Evolutionary conservation across 2,888 invertebrate genomes (phyloP).

Genomic region (Cosmia pyralina): DNA sequence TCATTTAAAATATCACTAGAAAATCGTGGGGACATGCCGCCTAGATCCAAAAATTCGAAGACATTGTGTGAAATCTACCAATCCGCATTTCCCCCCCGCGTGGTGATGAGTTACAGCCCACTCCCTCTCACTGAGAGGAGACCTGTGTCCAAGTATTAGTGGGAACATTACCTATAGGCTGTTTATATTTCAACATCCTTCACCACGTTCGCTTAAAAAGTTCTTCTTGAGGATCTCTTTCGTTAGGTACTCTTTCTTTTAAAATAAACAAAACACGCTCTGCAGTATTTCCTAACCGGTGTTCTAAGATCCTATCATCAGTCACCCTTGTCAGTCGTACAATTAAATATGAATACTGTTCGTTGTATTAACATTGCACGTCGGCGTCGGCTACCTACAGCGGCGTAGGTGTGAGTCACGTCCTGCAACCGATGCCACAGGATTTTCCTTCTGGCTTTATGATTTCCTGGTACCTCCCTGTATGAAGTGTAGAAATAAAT

Average conservation of each 20-base stretch:
- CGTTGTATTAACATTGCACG: slow-evolving; percentile 54
- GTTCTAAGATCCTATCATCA: slow-evolving; percentile 20
- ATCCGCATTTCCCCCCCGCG: too few species aligned
- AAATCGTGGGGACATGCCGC: not conserved
- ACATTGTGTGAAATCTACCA: not conserved
- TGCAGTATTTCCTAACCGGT: not conserved
- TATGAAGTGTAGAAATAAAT: not conserved
- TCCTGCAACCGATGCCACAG: slow-evolving; percentile 64
- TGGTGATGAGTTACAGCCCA: too few species aligned
- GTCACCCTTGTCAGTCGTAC: slow-evolving; percentile 36
- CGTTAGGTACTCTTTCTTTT: not conserved
- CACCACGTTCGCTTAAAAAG: not conserved
- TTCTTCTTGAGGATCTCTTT: not conserved
- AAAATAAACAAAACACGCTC: slow-evolving; percentile 18
- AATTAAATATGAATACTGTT: slow-evolving; percentile 53
- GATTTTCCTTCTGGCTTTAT: slow-evolving; percentile 77
- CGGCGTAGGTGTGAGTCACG: slow-evolving; percentile 55
- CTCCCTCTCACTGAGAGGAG: not conserved
- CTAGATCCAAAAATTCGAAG: not conserved
- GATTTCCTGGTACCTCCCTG: slow-evolving; percentile 70
- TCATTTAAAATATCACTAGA: not conserved
- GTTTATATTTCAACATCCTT: not conserved
- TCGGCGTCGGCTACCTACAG: slow-evolving; percentile 58
- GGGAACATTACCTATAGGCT: not conserved
- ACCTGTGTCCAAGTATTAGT: not conserved